phyloP scores from a whole-genome alignment of 2,113 vertebrate genomes.

The Struthio camelus region DNA sequence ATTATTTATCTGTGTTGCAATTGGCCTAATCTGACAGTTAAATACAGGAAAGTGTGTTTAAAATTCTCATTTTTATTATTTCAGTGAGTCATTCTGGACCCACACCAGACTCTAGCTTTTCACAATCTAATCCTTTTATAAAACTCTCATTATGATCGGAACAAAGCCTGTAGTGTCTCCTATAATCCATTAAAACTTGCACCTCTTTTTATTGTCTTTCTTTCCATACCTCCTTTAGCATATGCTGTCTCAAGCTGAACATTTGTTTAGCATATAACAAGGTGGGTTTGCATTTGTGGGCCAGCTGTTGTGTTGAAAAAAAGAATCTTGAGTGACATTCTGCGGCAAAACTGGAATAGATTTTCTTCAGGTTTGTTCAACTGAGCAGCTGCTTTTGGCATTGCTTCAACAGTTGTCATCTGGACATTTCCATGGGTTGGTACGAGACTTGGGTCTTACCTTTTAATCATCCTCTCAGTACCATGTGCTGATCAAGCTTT shows the following conservation, averaged over 20 bases:
- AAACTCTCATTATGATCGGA: neutral
- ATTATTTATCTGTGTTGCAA: neutral
- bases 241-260: neutral
- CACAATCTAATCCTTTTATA: neutral
- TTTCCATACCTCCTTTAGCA: neutral
- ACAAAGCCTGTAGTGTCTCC: neutral
- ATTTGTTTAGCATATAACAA: neutral
- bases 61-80: neutral
- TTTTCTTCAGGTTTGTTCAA: slow-evolving; percentile 11
- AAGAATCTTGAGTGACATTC: neutral
- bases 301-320: neutral
- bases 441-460: neutral
- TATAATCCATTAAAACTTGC: neutral
- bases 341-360: neutral
- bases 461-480: neutral
- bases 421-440: neutral
- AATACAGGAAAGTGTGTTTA: neutral
- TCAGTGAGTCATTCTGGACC: neutral
- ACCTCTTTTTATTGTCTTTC: neutral
- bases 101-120: neutral
- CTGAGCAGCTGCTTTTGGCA: slow-evolving; percentile 23
- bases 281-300: neutral
- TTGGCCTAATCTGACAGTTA: neutral
- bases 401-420: neutral
- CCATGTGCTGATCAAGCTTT: neutral